A percentile compares a stretch with the other conserved stretches of the same genome.
Conservation (phyloP, 2,888 invertebrate species). For the Lissonota sp. region DNA sequence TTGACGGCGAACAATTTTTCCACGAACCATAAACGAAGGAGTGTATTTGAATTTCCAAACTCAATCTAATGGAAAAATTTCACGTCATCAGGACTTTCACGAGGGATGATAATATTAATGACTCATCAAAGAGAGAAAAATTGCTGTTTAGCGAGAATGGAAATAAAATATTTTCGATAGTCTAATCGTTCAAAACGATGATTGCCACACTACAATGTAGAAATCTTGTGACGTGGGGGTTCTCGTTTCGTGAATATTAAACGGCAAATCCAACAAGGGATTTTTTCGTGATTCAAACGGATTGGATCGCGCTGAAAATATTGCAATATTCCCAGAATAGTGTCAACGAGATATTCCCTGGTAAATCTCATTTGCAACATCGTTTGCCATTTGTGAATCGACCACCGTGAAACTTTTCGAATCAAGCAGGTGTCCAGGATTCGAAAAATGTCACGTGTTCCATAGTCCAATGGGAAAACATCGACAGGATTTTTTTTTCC, state of each 20-base stretch:
- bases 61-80: neutral
- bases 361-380: conserved; percentile 43
- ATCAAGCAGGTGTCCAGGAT: conserved; percentile 14
- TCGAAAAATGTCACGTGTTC: neutral
- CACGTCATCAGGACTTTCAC: neutral
- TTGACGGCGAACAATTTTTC: conserved; percentile 3
- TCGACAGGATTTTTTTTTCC: neutral
- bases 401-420: conserved; percentile 1
- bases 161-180: neutral
- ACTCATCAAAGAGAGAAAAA: too few relatives aligned
- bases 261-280: conserved; percentile 7
- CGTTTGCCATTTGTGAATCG: conserved; percentile 4
- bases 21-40: conserved; percentile 14
- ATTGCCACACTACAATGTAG: too few relatives aligned
- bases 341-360: conserved; percentile 47
- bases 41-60: conserved; percentile 37
- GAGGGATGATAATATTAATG: too few relatives aligned
- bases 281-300: conserved; percentile 37
- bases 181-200: too few relatives aligned
- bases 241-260: neutral
- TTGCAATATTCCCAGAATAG: conserved; percentile 41
- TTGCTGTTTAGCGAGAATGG: neutral
- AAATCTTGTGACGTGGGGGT: too few relatives aligned
- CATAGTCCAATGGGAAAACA: neutral
- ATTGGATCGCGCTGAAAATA: conserved; percentile 19